Evolutionary conservation across 2,797 vertebrate genomes (phyloP), one percentile per base, ranked within the genome.

Genomic region (Hippocampus kuda): DNA sequence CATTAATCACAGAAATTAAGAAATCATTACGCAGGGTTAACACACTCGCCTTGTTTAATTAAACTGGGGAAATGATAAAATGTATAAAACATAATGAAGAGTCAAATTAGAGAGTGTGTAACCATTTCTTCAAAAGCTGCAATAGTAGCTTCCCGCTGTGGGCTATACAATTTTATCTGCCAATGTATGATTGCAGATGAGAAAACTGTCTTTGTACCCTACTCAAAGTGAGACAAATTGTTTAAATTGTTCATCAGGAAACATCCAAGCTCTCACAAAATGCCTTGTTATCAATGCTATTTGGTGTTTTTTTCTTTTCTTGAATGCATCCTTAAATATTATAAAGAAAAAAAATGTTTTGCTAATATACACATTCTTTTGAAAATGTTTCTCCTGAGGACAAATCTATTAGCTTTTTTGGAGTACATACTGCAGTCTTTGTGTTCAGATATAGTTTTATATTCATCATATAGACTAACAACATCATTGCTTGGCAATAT

Each of bases 71-170:
- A 68, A 77, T 69, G 4, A 65, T 16, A 11, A 65, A 24, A 65
- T 49, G 63, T 49, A 65, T 70, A 72, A 72, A 13, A 67, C 68
- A 41, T 65, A 71, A 72, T 4, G 38, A 38, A 34, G 10, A 2
- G 30, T 65, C 53, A 71, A 48, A 34, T 4, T 5, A 34, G 54
- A 69, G 68, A 56, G 49, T 72, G 53, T 77, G 70, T 18, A 72
- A 75, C 65, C 44, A 48, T 16, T 38, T 48, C 44, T n/a, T 65
- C 41, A 26, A 46, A 62, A 61, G 34, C 22, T 26, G 13, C 10
- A 42, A 42, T 3, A 63, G 22, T 12, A 10, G 20, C n/a, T 44
- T 65, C 24, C 18, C 18, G 24, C 12, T 64, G 34, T 38, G 24
- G 24, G 44, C 44, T 18, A 65, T 65, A 20, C 2, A 26, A 18